Conservation (phyloP, 2,113 vertebrate genomes). For the Brachirus orientalis region DNA sequence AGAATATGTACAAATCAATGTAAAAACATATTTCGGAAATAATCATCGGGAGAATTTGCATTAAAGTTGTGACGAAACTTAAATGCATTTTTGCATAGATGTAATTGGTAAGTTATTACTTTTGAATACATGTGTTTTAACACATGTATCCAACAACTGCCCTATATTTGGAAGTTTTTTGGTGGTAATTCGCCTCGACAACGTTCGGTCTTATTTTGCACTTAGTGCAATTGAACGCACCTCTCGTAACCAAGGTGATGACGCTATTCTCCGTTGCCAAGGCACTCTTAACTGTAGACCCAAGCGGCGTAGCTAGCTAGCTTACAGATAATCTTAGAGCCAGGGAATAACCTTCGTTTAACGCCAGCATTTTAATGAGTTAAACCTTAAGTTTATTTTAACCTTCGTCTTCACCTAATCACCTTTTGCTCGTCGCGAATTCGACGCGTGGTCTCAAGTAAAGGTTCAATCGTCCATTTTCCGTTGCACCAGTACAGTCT, state of each 20-base stretch:
- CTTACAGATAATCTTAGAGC: conserved; percentile 55
- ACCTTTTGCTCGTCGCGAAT: neutral
- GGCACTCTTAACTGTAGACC: conserved; percentile 65
- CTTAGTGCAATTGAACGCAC: conserved; percentile 57
- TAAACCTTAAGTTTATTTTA: neutral
- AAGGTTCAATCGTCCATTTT: conserved; percentile 22
- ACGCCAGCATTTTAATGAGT: neutral
- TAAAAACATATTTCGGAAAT: too few species aligned
- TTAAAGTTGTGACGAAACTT: too few species aligned
- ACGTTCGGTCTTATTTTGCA: conserved; percentile 8
- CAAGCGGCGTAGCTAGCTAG: conserved; percentile 63
- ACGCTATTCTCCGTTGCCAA: conserved; percentile 74
- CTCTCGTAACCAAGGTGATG: conserved; percentile 75
- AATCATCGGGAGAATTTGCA: too few species aligned
- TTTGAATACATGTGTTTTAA: too few species aligned
- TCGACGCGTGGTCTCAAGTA: conserved; percentile 16
- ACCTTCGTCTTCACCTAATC: neutral
- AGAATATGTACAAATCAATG: too few species aligned
- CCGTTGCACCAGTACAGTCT: conserved; percentile 21
- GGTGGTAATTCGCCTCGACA: too few species aligned
- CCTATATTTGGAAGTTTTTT: too few species aligned
- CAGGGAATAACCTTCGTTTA: conserved; percentile 27
- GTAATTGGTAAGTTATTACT: too few species aligned
- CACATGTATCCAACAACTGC: too few species aligned
- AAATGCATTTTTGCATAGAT: too few species aligned